Evolutionary conservation across 1,140 invertebrate species (phyloP).

Genomic region (Drosophila bipectinata): DNA sequence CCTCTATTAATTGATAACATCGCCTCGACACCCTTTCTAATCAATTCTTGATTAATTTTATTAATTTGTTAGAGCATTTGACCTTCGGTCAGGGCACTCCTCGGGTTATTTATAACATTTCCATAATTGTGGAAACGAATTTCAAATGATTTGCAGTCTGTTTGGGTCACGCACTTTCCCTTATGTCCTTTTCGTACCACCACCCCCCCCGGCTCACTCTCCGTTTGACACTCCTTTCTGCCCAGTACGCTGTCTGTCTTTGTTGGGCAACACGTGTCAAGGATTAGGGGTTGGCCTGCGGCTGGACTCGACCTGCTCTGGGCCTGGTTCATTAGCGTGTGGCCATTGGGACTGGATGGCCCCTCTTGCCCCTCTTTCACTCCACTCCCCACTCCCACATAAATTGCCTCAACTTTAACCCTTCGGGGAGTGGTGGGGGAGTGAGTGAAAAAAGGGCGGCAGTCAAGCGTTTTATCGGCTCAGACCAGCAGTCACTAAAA

Average conservation of each 20-base stretch:
- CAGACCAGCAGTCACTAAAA: slow-evolving; percentile 45
- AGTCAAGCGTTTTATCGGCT: slow-evolving; percentile 50
- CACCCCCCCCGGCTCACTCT: not conserved
- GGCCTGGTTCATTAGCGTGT: slow-evolving; percentile 48
- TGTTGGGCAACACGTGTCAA: slow-evolving; percentile 51
- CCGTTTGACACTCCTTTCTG: not conserved
- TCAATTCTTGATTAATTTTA: not conserved
- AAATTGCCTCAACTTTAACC: slow-evolving; percentile 44
- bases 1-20: no score
- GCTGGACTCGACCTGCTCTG: slow-evolving; percentile 14
- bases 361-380: not conserved
- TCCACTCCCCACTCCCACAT: not conserved
- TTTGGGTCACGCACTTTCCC: slow-evolving; percentile 14
- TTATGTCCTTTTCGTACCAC: not conserved
- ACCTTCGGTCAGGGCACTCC: not conserved
- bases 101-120: slow-evolving; percentile 40
- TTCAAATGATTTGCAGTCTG: slow-evolving; percentile 46
- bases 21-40: not conserved
- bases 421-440: not conserved
- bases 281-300: slow-evolving; percentile 46
- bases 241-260: slow-evolving; percentile 11
- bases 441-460: not conserved
- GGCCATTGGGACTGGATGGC: slow-evolving; percentile 28
- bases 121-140: slow-evolving; percentile 52
- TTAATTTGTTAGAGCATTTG: slow-evolving; percentile 20